phyloP scores from a whole-genome alignment of 2,888 invertebrate species.

The Cephus pulcher region DNA sequence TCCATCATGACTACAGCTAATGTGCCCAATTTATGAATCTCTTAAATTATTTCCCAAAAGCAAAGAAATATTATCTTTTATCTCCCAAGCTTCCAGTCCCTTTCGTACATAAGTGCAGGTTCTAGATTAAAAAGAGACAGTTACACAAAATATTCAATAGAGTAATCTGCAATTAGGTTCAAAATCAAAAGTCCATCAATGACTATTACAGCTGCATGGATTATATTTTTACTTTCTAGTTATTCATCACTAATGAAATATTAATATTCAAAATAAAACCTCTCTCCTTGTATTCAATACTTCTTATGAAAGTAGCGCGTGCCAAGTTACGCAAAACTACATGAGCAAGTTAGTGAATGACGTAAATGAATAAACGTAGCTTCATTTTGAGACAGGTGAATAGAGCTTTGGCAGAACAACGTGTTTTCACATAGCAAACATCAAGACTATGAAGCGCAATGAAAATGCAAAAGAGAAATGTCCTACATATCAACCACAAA shows the following conservation, averaged over 20 bases:
- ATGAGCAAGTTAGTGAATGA: not conserved
- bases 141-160: not conserved
- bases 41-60: not conserved
- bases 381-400: not conserved
- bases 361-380: not conserved
- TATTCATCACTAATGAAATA: not conserved
- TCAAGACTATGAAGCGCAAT: not conserved
- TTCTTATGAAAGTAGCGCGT: not conserved
- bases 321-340: not conserved
- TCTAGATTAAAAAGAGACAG: not conserved
- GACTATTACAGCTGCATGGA: not conserved
- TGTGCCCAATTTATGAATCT: not conserved
- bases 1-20: constrained; percentile 49
- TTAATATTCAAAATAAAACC: not conserved
- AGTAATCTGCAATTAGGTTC: not conserved
- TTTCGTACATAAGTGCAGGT: not conserved
- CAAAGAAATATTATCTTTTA: not conserved
- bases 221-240: not conserved
- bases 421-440: not conserved
- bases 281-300: not conserved
- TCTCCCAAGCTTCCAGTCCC: not conserved
- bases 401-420: not conserved
- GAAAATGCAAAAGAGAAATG: not conserved
- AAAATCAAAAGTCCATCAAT: not conserved
- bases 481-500: not conserved